Evolutionary conservation across 2,113 vertebrate genomes (phyloP), one percentile per base, ranked within the genome.

Genomic region (Daphoenositta chrysoptera): DNA sequence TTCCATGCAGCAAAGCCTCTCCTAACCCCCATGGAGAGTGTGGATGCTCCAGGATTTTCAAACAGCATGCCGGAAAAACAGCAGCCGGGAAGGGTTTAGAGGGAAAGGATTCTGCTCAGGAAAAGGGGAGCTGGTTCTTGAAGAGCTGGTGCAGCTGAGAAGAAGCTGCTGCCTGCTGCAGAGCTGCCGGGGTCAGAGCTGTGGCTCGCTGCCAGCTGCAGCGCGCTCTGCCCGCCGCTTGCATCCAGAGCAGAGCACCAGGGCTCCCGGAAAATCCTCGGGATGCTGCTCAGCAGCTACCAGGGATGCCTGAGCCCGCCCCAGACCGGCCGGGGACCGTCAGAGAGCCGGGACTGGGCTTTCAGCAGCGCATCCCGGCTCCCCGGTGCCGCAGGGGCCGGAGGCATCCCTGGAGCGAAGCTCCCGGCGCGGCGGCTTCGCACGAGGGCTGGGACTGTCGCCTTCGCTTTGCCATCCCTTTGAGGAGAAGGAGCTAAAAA

Each of bases 401-500:
- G 83, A 45, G 27, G 70, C 82, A 91, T 69, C 68, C 90, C 44
- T 6, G 47, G 83, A 77, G 71, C 35, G 6, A 54, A 54, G 50
- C 65, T 89, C 33, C 54, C 2, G 5, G 16, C 5, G 13, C 2
- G 10, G 50, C 2, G 14, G 69, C 86, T 76, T 30, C n/a, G 70
- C 66, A 30, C 7, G 3, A 37, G 58, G 40, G 82, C 27, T 31
- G 75, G 31, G 90, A 1, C 84, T 80, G 94, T 94, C 56, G 9
- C 82, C 64, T 93, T 33, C 3, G 9, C 17, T 95, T 83, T 71
- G 90, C 90, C 71, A 26, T 61, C 88, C 61, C 5, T 64, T 93
- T 33, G 94, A 96, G 92, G 77, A 80, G 76, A 90, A 81, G 94
- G 92, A 96, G 96, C 95, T 93, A 90, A 90, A 83, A 95, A 91